Base-by-base conservation (phyloP, 1,140 invertebrate genomes). In the Trichogramma pretiosum region DNA sequence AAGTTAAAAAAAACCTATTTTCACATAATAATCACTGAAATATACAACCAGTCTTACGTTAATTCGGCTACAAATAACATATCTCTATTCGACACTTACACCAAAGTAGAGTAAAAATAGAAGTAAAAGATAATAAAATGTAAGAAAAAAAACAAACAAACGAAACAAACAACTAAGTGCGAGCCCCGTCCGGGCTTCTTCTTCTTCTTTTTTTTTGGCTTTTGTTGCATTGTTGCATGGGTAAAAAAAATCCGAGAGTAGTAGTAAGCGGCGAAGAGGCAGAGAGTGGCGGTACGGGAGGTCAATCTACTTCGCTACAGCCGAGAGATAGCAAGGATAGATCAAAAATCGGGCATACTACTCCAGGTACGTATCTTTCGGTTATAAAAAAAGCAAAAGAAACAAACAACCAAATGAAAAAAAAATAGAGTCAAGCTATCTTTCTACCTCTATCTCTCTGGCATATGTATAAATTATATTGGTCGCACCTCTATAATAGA, bases 181-280 rank as follows among this genome's bases (percentile, higher is more conserved):
- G 64, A 64, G 55, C 66, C 56, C 69, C 63, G 63, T 69, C 64
- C n/a, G n/a, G n/a, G n/a, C n/a, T n/a, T n/a, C n/a, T n/a, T n/a
- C n/a, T n/a, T n/a, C n/a, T n/a, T n/a, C n/a, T n/a, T n/a, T n/a
- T n/a, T n/a, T n/a, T n/a, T n/a, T n/a, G n/a, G n/a, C n/a, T n/a
- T n/a, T n/a, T n/a, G 70, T 72, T 72, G 70, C 70, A 70, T 58
- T 72, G 70, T 72, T 72, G 70, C 70, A 72, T 72, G 70, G 65
- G 69, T 67, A 65, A 58, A 71, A 69, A 67, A 66, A 62, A 61
- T 71, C 71, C 67, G 71, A 68, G 66, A 70, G 11, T 28, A 28
- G 24, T 28, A 28, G 24, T 28, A 67, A 69, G 63, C 65, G 63
- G 53, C 61, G 68, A 67, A 62, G 67, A 68, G 38, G 59, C 55